These are phyloP conservation scores for Bombyx mandarina DNA, from an alignment of 1,140 invertebrate genomes.

Conservation along the genomic window DNA sequence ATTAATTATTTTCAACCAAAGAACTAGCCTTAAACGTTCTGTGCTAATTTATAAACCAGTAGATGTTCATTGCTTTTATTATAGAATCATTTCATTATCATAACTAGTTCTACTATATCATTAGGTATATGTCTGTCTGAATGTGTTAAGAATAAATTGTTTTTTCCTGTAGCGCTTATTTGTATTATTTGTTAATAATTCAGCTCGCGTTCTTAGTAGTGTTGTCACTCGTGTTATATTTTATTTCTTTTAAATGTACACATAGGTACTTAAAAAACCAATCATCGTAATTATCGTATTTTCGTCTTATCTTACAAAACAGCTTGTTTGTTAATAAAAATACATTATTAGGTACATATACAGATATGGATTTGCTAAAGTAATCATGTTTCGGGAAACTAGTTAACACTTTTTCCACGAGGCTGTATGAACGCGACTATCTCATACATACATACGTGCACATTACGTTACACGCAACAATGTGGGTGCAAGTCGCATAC, in stretches of 20 bases:
- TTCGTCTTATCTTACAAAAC: no score
- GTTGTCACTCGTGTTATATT: no score
- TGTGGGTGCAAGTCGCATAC: constrained; percentile 27
- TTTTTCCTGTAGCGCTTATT: no score
- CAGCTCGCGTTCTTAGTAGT: no score
- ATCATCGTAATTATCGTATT: no score
- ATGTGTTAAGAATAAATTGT: no score
- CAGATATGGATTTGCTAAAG: constrained; percentile 25
- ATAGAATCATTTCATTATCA: not conserved
- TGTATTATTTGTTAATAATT: no score
- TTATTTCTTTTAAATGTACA: no score
- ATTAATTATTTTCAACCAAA: constrained; percentile 23
- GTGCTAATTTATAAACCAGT: not conserved
- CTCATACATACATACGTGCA: constrained; percentile 26
- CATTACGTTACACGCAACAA: constrained; percentile 22
- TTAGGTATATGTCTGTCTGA: constrained; percentile 5
- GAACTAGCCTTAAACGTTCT: not conserved
- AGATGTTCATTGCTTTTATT: constrained; percentile 1
- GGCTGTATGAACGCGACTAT: constrained; percentile 35
- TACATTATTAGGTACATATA: not conserved
- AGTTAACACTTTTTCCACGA: constrained; percentile 36
- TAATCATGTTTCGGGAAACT: constrained; percentile 35
- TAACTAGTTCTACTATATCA: constrained; percentile 8
- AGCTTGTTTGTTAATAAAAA: no score
- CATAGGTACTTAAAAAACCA: no score